phyloP scores from a whole-genome alignment of 2,113 vertebrate species.

The Brienomyrus longianalis region DNA sequence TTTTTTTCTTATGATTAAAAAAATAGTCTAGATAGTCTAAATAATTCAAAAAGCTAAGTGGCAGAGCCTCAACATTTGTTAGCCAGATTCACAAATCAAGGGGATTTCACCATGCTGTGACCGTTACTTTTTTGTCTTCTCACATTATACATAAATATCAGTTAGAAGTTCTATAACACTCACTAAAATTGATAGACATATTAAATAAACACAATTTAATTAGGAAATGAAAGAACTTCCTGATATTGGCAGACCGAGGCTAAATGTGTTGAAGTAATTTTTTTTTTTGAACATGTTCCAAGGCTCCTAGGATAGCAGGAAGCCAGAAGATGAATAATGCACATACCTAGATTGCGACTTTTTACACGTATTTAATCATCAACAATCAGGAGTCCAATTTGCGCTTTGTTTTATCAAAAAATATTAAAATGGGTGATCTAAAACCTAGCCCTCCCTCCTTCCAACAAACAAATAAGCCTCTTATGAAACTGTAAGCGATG shows the following conservation, averaged over 20 bases:
- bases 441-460: not conserved
- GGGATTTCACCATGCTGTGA: not conserved
- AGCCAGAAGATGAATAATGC: not conserved
- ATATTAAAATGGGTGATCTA: not conserved
- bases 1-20: not conserved
- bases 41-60: not conserved
- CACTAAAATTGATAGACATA: not conserved
- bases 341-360: not conserved
- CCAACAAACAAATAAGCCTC: not conserved
- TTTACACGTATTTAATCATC: not conserved
- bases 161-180: not conserved
- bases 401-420: not conserved
- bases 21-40: not conserved
- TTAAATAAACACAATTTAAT: too few species aligned
- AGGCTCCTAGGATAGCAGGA: not conserved
- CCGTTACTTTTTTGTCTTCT: not conserved
- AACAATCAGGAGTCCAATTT: not conserved
- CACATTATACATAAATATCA: not conserved
- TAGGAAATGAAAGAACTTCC: not conserved
- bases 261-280: not conserved
- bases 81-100: not conserved
- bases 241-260: not conserved
- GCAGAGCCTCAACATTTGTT: not conserved
- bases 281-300: not conserved
- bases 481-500: not conserved